Base-by-base conservation (phyloP, 2,888 invertebrate genomes). In the Parnassius glacialis region DNA sequence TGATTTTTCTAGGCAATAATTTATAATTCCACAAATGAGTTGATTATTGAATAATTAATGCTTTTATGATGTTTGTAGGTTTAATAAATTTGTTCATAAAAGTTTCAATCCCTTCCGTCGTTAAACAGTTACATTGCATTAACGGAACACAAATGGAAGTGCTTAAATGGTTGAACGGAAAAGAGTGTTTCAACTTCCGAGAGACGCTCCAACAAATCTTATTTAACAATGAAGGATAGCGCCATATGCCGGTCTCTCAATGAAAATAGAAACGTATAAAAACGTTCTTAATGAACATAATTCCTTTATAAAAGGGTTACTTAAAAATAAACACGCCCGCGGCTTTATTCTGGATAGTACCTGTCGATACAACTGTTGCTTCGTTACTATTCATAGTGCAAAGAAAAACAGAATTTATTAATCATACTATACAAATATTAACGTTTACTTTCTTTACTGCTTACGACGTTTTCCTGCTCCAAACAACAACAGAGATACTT, bases 261-360 rank as follows among this genome's bases (percentile, higher is more conserved):
- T 73, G 63, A 61, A 74, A 74, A 74, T 90, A 90, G 89, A 86
- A 81, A 75, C 78, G 72, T 81, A 84, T 82, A 87, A 90, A 90
- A 89, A 86, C 72, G 64, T 76, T 70, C 83, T 81, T 90, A 91
- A 91, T 90, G 88, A 90, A 89, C 87, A 76, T 87, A 87, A 90
- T 90, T 87, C 85, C 83, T 76, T 75, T 87, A 86, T 89, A 86
- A 90, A 90, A 88, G 90, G 90, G 90, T 87, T 87, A 81, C 79
- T 81, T 85, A 85, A 86, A 79, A 90, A 90, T 87, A 87, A 85
- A 84, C 74, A 65, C 25, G 53, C 45, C 63, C 62, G 69, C 60
- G 64, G 74, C 54, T 59, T 54, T 85, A 87, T 86, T 87, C 83
- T 80, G 72, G 68, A 66, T 25, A 53, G 34, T 20, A 47, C 41